Percentiles rank a stretch among this genome's conserved stretches.
These are phyloP conservation scores for Liasis olivaceus DNA, from an alignment of 2,797 vertebrate species.

Conservation along the genomic window DNA sequence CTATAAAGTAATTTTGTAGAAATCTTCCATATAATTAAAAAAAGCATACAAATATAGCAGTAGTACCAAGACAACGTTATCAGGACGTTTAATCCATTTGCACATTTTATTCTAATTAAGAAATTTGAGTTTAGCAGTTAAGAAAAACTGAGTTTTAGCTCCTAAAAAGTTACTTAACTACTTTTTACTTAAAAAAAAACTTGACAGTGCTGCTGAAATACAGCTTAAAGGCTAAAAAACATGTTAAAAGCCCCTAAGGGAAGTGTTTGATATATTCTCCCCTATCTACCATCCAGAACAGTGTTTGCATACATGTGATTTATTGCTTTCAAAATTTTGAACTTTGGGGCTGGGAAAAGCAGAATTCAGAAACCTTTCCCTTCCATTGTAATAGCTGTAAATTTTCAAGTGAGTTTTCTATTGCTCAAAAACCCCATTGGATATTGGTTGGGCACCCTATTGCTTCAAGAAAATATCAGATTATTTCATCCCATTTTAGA, in stretches of 20 bases:
- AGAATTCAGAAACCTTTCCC: background rate
- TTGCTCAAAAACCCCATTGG: background rate
- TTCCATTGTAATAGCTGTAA: constrained; percentile 8
- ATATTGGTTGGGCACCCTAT: background rate
- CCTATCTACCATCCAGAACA: background rate
- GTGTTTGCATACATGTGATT: constrained; percentile 5
- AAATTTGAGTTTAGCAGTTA: background rate
- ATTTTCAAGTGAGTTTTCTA: background rate
- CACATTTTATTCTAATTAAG: background rate
- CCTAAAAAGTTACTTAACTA: background rate
- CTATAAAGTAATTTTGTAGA: background rate
- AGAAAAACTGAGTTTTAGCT: background rate
- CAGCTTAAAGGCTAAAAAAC: background rate
- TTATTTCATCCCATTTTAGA: background rate
- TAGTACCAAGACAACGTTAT: background rate
- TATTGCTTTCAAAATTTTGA: background rate
- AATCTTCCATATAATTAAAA: background rate
- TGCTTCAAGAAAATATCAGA: background rate
- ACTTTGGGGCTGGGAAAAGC: background rate
- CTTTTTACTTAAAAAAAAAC: background rate
- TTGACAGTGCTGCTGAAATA: background rate
- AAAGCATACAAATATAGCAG: background rate
- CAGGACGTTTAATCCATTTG: background rate
- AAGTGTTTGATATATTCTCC: constrained; percentile 4
- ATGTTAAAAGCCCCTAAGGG: background rate